These are phyloP conservation scores for Rana temporaria DNA, from an alignment of 2,113 vertebrate species.

Conservation along the genomic window DNA sequence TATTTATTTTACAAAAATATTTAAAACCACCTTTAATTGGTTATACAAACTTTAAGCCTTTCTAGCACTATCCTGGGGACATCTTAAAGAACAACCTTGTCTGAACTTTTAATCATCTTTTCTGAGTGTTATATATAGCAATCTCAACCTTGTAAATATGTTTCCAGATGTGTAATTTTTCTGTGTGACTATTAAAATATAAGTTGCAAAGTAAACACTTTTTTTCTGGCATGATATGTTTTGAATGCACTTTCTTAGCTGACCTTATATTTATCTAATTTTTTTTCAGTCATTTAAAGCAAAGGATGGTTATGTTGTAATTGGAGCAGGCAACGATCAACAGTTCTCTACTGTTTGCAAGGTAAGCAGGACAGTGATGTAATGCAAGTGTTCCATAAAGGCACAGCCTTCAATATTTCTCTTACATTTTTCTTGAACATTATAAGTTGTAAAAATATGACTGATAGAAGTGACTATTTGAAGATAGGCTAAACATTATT, in stretches of 20 bases:
- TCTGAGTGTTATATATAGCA: background rate
- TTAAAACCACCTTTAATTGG: background rate
- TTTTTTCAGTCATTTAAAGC: constrained; percentile 87
- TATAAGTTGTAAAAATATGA: constrained; percentile 40
- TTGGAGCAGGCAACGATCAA: constrained; percentile 88
- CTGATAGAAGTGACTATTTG: background rate
- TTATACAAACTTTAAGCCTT: background rate
- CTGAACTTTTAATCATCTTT: constrained; percentile 20
- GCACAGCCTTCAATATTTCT: background rate
- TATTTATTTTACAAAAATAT: background rate
- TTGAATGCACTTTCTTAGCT: constrained; percentile 24
- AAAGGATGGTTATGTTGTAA: constrained; percentile 85
- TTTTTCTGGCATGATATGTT: background rate
- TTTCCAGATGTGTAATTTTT: constrained; percentile 22
- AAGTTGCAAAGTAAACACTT: constrained; percentile 47
- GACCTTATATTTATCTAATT: constrained; percentile 47
- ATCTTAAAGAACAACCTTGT: constrained; percentile 1
- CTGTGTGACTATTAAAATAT: constrained; percentile 24
- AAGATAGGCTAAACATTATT: constrained; percentile 49
- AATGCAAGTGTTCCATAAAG: background rate
- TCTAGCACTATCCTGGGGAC: background rate
- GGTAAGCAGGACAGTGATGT: constrained; percentile 70
- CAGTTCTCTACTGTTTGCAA: constrained; percentile 88
- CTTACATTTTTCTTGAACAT: constrained; percentile 14
- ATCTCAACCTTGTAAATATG: constrained; percentile 22